Base-by-base conservation (phyloP, 2,797 vertebrate species). In the Siniperca obscura region DNA sequence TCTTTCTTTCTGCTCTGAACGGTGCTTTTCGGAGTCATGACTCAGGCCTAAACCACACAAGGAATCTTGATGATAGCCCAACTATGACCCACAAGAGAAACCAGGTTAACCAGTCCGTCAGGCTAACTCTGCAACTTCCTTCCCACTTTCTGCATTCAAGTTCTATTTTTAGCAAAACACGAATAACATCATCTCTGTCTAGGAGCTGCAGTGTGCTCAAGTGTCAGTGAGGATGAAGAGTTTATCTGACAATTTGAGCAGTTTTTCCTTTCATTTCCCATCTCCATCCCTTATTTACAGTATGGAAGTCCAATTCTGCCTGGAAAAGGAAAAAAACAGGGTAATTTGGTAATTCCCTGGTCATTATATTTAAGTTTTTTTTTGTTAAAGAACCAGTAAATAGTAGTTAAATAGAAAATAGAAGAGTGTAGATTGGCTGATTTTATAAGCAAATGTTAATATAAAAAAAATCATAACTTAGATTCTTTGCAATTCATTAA, bases 31-130 rank as follows among this genome's bases (percentile, higher is more conserved):
- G 25, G 52, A 67, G 25, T 56, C 55, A 0, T 64, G 56, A 76
- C 61, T 74, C 55, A 44, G 42, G 4, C 21, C 8, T 4, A 17
- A 70, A 36, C 3, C 61, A 53, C 11, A 14, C 70, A 16, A 1
- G 2, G 10, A 2, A 85, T 59, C 5, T 53, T 36, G 16, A 44
- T 84, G 56, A 72, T 46, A 74, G 42, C 7, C 7, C 53, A 62
- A 17, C 42, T 21, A 2, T 65, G 56, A 65, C 60, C 30, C 40
- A 66, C 53, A 19, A 22, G 22, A 68, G n/a, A 75, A 82, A 76
- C 79, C 71, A 1, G 86, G 50, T 57, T 4, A 80, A 84, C 87
- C 68, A 27, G 90, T 87, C 16, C 1, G 50, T 38, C 66, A 0
- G 57, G 36, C 0, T 16, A 14, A 59, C 9, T 19, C 57, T 60